A percentile compares a stretch with the other conserved stretches of the same genome.
phyloP scores from a whole-genome alignment of 2,888 invertebrate species.

The Melinaea menophilus region DNA sequence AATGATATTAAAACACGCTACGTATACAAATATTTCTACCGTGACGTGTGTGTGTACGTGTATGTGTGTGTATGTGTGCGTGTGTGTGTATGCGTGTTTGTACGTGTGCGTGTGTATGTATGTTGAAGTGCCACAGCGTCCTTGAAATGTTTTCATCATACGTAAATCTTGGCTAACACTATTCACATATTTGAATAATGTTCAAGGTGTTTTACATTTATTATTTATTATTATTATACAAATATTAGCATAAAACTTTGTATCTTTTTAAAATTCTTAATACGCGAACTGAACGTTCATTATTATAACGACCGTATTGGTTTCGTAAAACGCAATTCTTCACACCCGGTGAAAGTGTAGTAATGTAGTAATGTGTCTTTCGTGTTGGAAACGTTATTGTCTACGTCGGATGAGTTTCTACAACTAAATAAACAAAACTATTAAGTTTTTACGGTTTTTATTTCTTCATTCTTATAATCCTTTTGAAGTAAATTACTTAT shows the following conservation, averaged over 20 bases:
- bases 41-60: conserved; percentile 3
- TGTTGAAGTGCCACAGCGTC: conserved; percentile 30
- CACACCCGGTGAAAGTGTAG: conserved; percentile 30
- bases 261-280: conserved; percentile 11
- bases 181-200: conserved; percentile 18
- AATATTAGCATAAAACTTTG: conserved; percentile 11
- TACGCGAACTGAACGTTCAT: conserved; percentile 22
- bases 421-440: conserved; percentile 26
- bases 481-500: too few relatives aligned
- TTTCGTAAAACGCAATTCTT: conserved; percentile 29
- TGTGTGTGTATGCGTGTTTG: too few relatives aligned
- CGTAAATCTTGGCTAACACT: conserved; percentile 18
- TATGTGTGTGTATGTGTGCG: too few relatives aligned
- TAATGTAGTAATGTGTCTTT: conserved; percentile 31
- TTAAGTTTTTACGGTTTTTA: background rate
- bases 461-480: too few relatives aligned
- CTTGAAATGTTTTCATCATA: conserved; percentile 37
- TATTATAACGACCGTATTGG: conserved; percentile 15
- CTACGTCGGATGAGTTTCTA: conserved; percentile 35
- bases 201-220: conserved; percentile 13
- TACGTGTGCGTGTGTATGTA: conserved; percentile 1
- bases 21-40: conserved; percentile 13
- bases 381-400: conserved; percentile 33
- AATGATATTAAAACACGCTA: conserved; percentile 6
- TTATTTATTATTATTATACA: background rate